These are phyloP conservation scores for Genyomyrus donnyi DNA, from an alignment of 2,113 vertebrate genomes.

Conservation along the genomic window DNA sequence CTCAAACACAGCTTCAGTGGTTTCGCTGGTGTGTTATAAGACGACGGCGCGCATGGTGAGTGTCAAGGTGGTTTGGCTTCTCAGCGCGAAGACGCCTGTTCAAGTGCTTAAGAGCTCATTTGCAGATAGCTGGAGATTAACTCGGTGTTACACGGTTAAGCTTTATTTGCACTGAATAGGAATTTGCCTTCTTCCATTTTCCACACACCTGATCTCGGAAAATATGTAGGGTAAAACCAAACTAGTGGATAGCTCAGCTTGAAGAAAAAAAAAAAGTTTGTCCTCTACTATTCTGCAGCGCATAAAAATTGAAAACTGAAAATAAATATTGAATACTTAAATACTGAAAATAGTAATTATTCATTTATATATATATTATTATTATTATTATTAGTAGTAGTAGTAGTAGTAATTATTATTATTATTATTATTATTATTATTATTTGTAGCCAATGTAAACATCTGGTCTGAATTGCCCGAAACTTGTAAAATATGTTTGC, in stretches of 20 bases:
- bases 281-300: not conserved
- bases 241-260: not conserved
- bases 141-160: not conserved
- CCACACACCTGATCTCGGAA: not conserved
- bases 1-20: not conserved
- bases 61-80: not conserved
- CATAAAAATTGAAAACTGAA: not conserved
- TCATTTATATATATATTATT: not conserved
- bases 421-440: not conserved
- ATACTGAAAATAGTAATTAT: not conserved
- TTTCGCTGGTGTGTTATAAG: not conserved
- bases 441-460: not conserved
- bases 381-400: not conserved
- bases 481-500: not conserved
- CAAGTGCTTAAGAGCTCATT: conserved; percentile 11
- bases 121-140: conserved; percentile 12
- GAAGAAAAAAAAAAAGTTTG: not conserved
- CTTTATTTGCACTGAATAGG: not conserved
- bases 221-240: not conserved
- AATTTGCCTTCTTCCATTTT: not conserved
- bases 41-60: not conserved
- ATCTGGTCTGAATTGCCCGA: not conserved
- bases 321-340: not conserved
- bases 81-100: not conserved
- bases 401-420: too few species aligned